A percentile compares a stretch with the other conserved stretches of the same genome.
Conservation (phyloP, 1,140 invertebrate species). For the Drosophila subpulchrella region DNA sequence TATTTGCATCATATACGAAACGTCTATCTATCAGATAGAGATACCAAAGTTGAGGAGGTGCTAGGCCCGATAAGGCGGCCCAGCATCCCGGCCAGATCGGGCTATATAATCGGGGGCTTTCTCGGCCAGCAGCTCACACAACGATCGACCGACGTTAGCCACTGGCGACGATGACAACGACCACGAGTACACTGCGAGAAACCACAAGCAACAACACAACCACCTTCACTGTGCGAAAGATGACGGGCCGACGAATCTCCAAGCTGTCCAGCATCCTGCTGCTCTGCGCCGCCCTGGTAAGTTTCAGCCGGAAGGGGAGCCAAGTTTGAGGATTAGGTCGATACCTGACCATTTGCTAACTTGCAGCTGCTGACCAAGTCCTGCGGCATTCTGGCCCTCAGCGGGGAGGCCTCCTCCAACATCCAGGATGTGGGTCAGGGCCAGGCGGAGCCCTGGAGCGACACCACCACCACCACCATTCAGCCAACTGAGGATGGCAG, state of each 20-base stretch:
- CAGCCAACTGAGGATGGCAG: constrained; percentile 45
- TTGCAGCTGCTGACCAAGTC: constrained; percentile 69
- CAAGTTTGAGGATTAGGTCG: constrained; percentile 2
- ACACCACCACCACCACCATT: constrained; percentile 40
- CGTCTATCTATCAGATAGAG: constrained; percentile 27
- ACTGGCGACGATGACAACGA: constrained; percentile 64
- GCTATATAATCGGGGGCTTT: constrained; percentile 57
- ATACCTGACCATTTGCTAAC: constrained; percentile 41
- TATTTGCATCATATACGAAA: constrained; percentile 68
- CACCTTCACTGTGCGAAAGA: constrained; percentile 36
- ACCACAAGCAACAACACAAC: constrained; percentile 12
- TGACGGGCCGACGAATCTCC: constrained; percentile 39
- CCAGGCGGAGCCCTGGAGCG: constrained; percentile 40
- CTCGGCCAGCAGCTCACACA: constrained; percentile 62
- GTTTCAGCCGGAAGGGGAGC: constrained; percentile 5
- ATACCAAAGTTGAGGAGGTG: constrained; percentile 17
- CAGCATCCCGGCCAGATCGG: constrained; percentile 46
- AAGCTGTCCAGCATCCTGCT: constrained; percentile 47
- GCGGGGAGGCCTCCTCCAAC: constrained; percentile 27
- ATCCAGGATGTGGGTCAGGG: constrained; percentile 28
- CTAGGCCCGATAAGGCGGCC: constrained; percentile 55
- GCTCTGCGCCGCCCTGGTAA: constrained; percentile 63
- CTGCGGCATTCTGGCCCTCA: constrained; percentile 60
- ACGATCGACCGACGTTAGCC: constrained; percentile 81
- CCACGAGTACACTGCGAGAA: constrained; percentile 4